Percentiles rank a stretch among this genome's conserved stretches.
Conservation (phyloP, 2,797 vertebrate species). For the Pseudopleuronectes americanus region DNA sequence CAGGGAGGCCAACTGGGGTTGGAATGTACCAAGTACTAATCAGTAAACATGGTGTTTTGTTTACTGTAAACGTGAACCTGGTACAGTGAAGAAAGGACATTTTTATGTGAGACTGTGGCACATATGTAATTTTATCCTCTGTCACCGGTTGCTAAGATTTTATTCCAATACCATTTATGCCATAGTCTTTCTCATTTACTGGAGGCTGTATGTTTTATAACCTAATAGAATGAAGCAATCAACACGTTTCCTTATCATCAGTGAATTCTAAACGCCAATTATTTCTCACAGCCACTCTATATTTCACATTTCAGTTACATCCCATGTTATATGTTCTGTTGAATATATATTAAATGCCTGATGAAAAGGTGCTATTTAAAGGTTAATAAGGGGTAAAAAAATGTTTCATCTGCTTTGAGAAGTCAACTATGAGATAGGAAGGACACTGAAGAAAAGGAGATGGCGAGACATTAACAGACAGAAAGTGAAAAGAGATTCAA, state of each 20-base stretch:
- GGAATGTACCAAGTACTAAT: slow-evolving; percentile 4
- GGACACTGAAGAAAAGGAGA: neutral
- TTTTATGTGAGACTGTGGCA: slow-evolving; percentile 11
- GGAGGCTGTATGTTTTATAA: neutral
- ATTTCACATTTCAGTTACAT: neutral
- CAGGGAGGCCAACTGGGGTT: slow-evolving; percentile 22
- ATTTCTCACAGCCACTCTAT: neutral
- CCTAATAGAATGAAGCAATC: neutral
- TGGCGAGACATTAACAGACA: neutral
- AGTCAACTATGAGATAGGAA: too few species aligned
- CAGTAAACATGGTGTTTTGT: neutral
- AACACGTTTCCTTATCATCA: too few species aligned
- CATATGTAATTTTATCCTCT: slow-evolving; percentile 7
- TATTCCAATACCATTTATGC: too few species aligned
- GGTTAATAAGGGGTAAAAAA: slow-evolving; percentile 1
- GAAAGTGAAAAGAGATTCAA: neutral
- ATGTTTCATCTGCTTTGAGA: neutral
- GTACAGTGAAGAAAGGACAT: neutral
- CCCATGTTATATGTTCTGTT: neutral
- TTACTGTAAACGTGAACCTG: neutral
- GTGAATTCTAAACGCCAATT: too few species aligned
- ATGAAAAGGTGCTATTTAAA: neutral
- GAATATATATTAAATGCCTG: neutral
- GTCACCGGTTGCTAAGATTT: too few species aligned
- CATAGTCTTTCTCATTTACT: too few species aligned